phyloP scores from a whole-genome alignment of 2,797 vertebrate species.

The Acomys russatus region DNA sequence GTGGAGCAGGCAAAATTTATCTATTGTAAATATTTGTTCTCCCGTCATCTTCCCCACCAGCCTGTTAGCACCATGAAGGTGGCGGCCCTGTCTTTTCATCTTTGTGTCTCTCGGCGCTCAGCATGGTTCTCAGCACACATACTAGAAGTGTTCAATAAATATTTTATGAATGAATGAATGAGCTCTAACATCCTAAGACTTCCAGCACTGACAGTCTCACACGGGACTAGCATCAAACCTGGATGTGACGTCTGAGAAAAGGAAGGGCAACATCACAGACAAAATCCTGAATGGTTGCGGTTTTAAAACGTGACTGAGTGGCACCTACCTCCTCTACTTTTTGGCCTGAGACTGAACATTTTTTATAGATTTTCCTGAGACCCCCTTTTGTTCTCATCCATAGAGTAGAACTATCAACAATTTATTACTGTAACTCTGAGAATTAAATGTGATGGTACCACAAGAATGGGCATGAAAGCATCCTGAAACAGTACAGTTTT shows the following conservation, averaged over 20 bases:
- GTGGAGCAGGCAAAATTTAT: not conserved
- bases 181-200: not conserved
- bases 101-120: constrained; percentile 15
- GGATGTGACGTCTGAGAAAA: not conserved
- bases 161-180: constrained; percentile 72
- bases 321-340: not conserved
- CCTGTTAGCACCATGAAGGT: not conserved
- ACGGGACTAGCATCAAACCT: not conserved
- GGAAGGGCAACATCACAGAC: not conserved
- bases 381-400: constrained; percentile 7
- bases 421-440: not conserved
- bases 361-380: constrained; percentile 20
- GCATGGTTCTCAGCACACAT: not conserved
- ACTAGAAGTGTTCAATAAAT: constrained; percentile 53
- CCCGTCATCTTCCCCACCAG: not conserved
- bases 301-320: not conserved
- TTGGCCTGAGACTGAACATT: not conserved
- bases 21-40: constrained; percentile 1
- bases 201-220: not conserved
- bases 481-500: not conserved
- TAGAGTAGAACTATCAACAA: not conserved
- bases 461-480: not conserved
- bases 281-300: not conserved
- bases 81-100: not conserved
- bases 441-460: not conserved